These are phyloP conservation scores for Dipodomys stephensi DNA, from an alignment of 2,113 vertebrate species.

Conservation along the genomic window DNA sequence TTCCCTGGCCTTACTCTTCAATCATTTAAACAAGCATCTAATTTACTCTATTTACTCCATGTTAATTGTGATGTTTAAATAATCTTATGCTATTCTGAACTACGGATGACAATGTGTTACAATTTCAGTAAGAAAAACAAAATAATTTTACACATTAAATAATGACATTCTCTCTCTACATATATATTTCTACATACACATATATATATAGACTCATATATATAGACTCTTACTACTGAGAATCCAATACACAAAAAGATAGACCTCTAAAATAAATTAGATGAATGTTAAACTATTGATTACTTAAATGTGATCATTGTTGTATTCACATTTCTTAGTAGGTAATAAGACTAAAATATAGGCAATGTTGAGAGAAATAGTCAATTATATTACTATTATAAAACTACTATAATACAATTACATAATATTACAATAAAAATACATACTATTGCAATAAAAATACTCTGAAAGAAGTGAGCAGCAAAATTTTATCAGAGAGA, in stretches of 20 bases:
- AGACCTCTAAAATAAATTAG: neutral
- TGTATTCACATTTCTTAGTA: neutral
- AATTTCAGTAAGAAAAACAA: constrained; percentile 1
- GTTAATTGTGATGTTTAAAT: constrained; percentile 19
- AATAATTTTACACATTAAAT: neutral
- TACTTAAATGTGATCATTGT: neutral
- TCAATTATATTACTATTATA: too few relatives aligned
- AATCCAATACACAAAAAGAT: neutral
- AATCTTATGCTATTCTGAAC: constrained; percentile 34
- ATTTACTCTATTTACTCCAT: constrained; percentile 41
- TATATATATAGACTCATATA: too few relatives aligned
- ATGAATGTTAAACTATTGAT: neutral
- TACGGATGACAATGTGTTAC: neutral
- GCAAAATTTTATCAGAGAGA: neutral
- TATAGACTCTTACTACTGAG: neutral
- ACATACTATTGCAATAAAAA: neutral
- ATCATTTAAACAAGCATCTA: constrained; percentile 51
- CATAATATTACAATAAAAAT: too few relatives aligned
- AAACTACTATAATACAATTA: too few relatives aligned
- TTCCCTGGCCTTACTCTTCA: constrained; percentile 48
- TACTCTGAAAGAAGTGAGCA: neutral
- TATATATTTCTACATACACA: too few relatives aligned
- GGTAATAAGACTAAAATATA: too few relatives aligned
- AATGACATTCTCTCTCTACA: neutral
- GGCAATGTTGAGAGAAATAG: too few relatives aligned